Evolutionary conservation across 2,888 invertebrate species (phyloP).

Genomic region (Clitarchus hookeri): DNA sequence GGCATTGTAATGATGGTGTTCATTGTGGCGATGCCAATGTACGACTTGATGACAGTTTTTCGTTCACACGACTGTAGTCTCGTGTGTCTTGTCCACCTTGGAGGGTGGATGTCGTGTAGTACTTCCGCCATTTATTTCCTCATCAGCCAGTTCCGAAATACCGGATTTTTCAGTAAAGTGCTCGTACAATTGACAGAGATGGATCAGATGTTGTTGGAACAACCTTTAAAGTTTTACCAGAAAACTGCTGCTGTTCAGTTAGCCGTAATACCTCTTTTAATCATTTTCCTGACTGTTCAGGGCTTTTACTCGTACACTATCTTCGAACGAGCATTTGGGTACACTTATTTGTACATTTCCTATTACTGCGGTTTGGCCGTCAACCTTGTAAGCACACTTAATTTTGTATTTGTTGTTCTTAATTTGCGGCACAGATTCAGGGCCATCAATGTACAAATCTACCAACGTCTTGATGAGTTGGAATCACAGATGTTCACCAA

Average conservation of each 20-base stretch:
- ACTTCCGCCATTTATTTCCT: background rate
- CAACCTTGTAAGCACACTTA: background rate
- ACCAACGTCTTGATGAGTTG: background rate
- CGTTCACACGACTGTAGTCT: background rate
- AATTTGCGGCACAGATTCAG: background rate
- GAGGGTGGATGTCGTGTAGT: background rate
- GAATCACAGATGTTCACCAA: background rate
- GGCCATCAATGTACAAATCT: background rate
- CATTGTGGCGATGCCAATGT: background rate
- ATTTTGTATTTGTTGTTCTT: background rate
- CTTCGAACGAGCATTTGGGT: background rate
- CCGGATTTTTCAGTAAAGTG: background rate
- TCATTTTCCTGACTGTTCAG: background rate
- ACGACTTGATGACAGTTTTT: background rate
- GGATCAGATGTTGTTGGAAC: background rate
- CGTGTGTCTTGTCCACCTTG: background rate
- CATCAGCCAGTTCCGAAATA: background rate
- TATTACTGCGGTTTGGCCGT: background rate
- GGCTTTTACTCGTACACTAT: background rate
- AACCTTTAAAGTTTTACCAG: background rate
- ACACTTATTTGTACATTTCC: background rate
- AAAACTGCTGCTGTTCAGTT: background rate
- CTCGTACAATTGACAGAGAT: background rate
- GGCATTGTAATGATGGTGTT: background rate
- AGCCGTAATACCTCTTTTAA: background rate